Percentiles rank a stretch among this genome's conserved stretches.
Conservation (phyloP, 2,797 vertebrate species). For the Pseudomugil gertrudae region DNA sequence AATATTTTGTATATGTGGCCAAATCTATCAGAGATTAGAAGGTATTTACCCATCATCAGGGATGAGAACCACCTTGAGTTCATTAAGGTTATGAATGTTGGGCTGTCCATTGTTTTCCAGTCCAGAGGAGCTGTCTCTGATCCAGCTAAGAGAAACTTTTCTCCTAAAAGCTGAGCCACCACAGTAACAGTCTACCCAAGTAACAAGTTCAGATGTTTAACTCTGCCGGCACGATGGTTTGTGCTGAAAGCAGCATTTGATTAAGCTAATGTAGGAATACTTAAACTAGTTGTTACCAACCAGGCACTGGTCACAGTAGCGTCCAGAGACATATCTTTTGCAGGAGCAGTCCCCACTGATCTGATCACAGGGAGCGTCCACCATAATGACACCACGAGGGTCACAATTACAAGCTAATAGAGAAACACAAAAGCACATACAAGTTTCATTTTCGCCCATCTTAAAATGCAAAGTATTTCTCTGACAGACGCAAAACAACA, state of each 20-base stretch:
- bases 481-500: constrained; percentile 1
- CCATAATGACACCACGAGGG: constrained; percentile 80
- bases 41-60: background rate
- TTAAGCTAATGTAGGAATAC: background rate
- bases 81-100: too few species aligned
- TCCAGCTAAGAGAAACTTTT: background rate
- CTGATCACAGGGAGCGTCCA: constrained; percentile 84
- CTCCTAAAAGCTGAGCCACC: background rate
- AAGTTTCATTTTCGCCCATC: constrained; percentile 25
- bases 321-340: constrained; percentile 88
- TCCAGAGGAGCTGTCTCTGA: too few species aligned
- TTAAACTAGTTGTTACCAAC: constrained; percentile 70
- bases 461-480: background rate
- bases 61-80: too few species aligned
- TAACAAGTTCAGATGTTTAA: background rate
- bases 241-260: too few species aligned
- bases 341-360: constrained; percentile 90
- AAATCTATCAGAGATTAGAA: background rate
- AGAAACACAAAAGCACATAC: constrained; percentile 22
- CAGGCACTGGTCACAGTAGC: constrained; percentile 88
- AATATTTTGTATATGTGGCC: background rate
- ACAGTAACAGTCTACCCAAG: background rate
- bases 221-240: background rate
- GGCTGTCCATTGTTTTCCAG: too few species aligned
- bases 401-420: constrained; percentile 87